These are phyloP conservation scores for Pyrocoelia pectoralis DNA, from an alignment of 2,888 invertebrate species.

Conservation along the genomic window DNA sequence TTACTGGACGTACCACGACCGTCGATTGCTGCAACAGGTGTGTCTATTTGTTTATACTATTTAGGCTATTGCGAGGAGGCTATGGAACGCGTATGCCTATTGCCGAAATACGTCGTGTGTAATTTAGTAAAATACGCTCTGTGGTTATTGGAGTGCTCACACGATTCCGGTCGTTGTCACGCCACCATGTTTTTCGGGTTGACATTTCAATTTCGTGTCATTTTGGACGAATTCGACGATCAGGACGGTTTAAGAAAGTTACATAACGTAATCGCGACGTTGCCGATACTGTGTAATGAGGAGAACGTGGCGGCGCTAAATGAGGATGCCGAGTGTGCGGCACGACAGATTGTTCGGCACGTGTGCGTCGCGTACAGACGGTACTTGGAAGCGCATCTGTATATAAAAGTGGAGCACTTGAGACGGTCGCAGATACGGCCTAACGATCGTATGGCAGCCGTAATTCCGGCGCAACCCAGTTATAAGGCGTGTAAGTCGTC, in stretches of 20 bases:
- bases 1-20: slow-evolving; percentile 91
- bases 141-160: slow-evolving; percentile 94
- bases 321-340: slow-evolving; percentile 91
- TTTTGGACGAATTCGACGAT: slow-evolving; percentile 92
- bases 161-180: slow-evolving; percentile 95
- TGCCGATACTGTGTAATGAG: slow-evolving; percentile 83
- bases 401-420: slow-evolving; percentile 77
- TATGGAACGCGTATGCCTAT: slow-evolving; percentile 92
- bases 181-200: slow-evolving; percentile 98
- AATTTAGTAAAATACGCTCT: slow-evolving; percentile 87
- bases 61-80: slow-evolving; percentile 97
- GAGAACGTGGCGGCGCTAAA: slow-evolving; percentile 68
- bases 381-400: slow-evolving; percentile 91
- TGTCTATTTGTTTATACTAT: slow-evolving; percentile 95
- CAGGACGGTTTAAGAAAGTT: slow-evolving; percentile 93
- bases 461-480: slow-evolving; percentile 56
- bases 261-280: slow-evolving; percentile 92
- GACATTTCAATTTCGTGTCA: slow-evolving; percentile 91
- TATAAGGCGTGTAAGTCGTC: slow-evolving; percentile 71
- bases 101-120: slow-evolving; percentile 79
- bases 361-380: slow-evolving; percentile 89
- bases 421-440: slow-evolving; percentile 64
- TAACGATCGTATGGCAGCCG: slow-evolving; percentile 51
- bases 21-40: slow-evolving; percentile 95
- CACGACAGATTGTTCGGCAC: slow-evolving; percentile 88